Base-by-base conservation (phyloP, 1,140 invertebrate genomes). In the Scaptomyza montana region DNA sequence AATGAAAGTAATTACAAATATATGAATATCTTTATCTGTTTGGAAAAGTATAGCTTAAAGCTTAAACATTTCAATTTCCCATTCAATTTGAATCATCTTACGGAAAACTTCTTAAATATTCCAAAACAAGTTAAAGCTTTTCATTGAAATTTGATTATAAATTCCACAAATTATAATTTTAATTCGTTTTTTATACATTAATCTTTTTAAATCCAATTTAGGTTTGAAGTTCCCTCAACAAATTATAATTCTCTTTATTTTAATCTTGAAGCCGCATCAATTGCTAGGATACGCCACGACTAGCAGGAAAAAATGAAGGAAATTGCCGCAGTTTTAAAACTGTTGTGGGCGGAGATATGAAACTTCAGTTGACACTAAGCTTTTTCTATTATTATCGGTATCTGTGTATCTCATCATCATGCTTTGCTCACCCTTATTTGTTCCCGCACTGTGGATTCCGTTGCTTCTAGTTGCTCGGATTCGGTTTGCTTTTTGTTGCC, bases 371-470 rank as follows among this genome's bases (percentile, higher is more conserved):
- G n/a, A 51, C 5, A 30, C 4, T 60, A 8, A 33, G 43, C 12
- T 13, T 3, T 7, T 47, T 45, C 16, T 16, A 16, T 7, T 7
- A 33, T 45, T 33, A 25, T 25, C 21, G 2, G 21, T 25, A 25
- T 25, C 2, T 25, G 21, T 25, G 57, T 12, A 12, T 12, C 5
- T 12, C 19, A 9, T 57, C 6, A 47, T 5, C 28, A 45, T 12
- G 16, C 12, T 36, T 30, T 5, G 19, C 78, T 74, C 46, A 91
- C 90, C 63, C 69, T 74, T 67, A 91, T 81, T 60, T 90, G 86
- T 50, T 87, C 86, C 25, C 90, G 72, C 12, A 87, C 73, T 5
- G 77, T 77, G 5, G 79, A 53, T 39, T 87, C 82, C 16, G 56
- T 47, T 3, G 71, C 65, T 43, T 87, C 82, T 21, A 63, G 10